Evolutionary conservation across 2,888 invertebrate species (phyloP).

Genomic region (Drosophila ochracea): DNA sequence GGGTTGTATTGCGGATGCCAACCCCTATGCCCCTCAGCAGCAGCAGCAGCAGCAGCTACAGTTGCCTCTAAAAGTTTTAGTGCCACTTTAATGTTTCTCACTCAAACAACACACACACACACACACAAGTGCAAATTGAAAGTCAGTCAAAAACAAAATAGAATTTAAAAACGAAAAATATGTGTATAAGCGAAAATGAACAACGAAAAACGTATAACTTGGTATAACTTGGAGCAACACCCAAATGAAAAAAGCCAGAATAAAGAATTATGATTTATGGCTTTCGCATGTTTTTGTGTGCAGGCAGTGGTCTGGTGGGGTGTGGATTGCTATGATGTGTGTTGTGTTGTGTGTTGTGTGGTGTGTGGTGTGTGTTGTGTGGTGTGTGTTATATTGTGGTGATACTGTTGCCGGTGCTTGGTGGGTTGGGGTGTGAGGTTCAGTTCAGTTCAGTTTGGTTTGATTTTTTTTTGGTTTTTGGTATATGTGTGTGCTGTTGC

Average conservation of each 20-base stretch:
- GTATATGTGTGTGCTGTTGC: constrained; percentile 21
- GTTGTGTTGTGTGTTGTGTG: constrained; percentile 1
- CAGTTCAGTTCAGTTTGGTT: neutral
- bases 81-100: constrained; percentile 57
- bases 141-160: constrained; percentile 57
- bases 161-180: constrained; percentile 23
- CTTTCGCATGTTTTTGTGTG: constrained; percentile 72
- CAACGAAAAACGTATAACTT: constrained; percentile 42
- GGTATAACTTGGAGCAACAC: constrained; percentile 48
- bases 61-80: constrained; percentile 66
- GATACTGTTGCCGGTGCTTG: neutral
- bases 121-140: constrained; percentile 59
- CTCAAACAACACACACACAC: constrained; percentile 24
- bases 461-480: neutral
- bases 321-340: neutral
- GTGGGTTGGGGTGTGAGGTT: constrained; percentile 34
- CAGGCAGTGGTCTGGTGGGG: neutral
- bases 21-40: constrained; percentile 3
- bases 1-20: constrained; percentile 11
- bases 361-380: neutral
- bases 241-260: constrained; percentile 67
- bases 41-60: constrained; percentile 25
- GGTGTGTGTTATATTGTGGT: constrained; percentile 8
- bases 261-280: constrained; percentile 80
- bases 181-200: constrained; percentile 35